phyloP scores from a whole-genome alignment of 2,113 vertebrate genomes.

The Trichomycterus rosablanca region DNA sequence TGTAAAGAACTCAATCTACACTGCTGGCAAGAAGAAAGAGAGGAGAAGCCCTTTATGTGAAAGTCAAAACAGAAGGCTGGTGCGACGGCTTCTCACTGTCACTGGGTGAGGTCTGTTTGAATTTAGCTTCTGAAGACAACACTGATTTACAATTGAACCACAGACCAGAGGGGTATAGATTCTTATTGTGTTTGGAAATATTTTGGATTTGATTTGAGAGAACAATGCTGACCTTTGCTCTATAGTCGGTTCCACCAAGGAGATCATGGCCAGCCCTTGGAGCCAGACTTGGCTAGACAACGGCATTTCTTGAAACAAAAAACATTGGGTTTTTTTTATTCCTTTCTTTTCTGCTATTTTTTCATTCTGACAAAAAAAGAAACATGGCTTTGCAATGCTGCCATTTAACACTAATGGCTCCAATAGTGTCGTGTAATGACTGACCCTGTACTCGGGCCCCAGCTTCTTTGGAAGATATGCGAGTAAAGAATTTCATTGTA shows the following conservation, averaged over 20 bases:
- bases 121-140: conserved; percentile 35
- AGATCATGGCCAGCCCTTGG: conserved; percentile 21
- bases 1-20: conserved; percentile 44
- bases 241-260: conserved; percentile 36
- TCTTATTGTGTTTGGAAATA: conserved; percentile 39
- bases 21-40: conserved; percentile 38
- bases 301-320: conserved; percentile 31
- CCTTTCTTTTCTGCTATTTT: conserved; percentile 25
- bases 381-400: no score
- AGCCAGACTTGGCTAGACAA: conserved; percentile 40
- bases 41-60: conserved; percentile 41
- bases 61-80: conserved; percentile 39
- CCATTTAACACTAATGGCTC: no score
- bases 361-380: conserved; percentile 31
- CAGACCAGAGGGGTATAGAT: conserved; percentile 38
- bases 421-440: no score
- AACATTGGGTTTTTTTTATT: conserved; percentile 22
- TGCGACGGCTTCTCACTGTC: conserved; percentile 39
- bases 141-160: conserved; percentile 33
- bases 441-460: no score
- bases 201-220: conserved; percentile 46
- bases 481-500: no score
- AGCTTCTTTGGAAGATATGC: no score
- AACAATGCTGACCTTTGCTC: conserved; percentile 41
- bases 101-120: conserved; percentile 40